Evolutionary conservation across 2,888 invertebrate genomes (phyloP).

Genomic region (Melangyna quadrimaculata): DNA sequence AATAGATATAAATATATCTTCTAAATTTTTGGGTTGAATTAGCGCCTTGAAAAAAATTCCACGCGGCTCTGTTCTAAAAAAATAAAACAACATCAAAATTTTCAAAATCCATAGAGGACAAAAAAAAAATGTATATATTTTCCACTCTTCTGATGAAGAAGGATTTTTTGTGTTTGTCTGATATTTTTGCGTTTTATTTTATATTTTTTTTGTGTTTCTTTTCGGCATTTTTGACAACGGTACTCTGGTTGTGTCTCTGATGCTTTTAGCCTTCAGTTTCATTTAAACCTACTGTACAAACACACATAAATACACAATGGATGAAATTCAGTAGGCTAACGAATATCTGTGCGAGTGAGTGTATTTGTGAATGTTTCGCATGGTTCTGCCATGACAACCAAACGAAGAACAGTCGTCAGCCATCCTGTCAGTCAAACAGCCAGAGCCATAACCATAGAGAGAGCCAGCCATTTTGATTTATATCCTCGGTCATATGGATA

Average conservation of each 20-base stretch:
- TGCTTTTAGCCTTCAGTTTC: slow-evolving; percentile 61
- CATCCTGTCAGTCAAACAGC: slow-evolving; percentile 72
- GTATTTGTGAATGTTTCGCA: slow-evolving; percentile 41
- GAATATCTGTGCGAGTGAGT: neutral
- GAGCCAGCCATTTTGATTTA: slow-evolving; percentile 81
- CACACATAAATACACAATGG: slow-evolving; percentile 37
- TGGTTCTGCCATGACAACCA: slow-evolving; percentile 77
- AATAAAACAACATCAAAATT: slow-evolving; percentile 24
- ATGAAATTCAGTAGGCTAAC: slow-evolving; percentile 42
- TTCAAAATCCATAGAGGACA: slow-evolving; percentile 63
- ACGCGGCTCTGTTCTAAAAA: neutral
- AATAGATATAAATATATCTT: no score
- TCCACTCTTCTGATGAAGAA: slow-evolving; percentile 50
- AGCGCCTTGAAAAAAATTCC: neutral
- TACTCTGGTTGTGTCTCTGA: slow-evolving; percentile 59
- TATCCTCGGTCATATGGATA: slow-evolving; percentile 80
- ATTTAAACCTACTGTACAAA: slow-evolving; percentile 65
- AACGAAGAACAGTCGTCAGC: slow-evolving; percentile 80
- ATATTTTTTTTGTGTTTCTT: slow-evolving; percentile 34
- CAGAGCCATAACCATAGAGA: slow-evolving; percentile 67
- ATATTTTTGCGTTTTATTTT: slow-evolving; percentile 27
- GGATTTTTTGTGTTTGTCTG: slow-evolving; percentile 34
- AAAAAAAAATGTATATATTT: slow-evolving; percentile 20
- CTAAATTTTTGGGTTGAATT: no score
- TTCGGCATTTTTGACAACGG: slow-evolving; percentile 70